Evolutionary conservation across 35 echinoderm and acorn worm genomes (phyloP), one percentile per base, ranked within the genome.

Genomic region (Anneissia japonica): DNA sequence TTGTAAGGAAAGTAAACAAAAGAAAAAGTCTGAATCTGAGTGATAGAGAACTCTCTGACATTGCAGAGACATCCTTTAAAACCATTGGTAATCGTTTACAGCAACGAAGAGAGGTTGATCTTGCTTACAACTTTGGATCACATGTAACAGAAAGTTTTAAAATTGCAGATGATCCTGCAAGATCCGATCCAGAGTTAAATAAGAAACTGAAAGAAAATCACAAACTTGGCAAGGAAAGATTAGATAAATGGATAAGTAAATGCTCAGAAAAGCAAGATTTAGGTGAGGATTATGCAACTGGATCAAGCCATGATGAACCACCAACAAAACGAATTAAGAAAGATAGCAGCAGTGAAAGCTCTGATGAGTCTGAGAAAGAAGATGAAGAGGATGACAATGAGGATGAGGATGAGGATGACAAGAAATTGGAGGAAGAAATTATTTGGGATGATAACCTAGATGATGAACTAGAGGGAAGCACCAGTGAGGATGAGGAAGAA

Each of bases 31-130:
- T 94, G 39, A 31, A 81, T 6, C 80, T 95, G 23, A 77, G 88
- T 36, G 80, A 32, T 13, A 45, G 72, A 28, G 46, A 84, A 37
- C 37, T 88, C 4, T 21, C 75, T 28, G 75, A 84, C 43, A 85
- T 95, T 77, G 93, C 93, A 17, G 38, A 76, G 74, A 89, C 91
- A 37, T 37, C 89, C 10, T 95, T 95, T 77, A 89, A 87, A 72
- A 86, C 81, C 64, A 75, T 95, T 28, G 93, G 89, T 11, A 55
- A 79, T 0, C 74, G 85, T 21, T 40, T 94, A 32, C 86, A 95
- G 82, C 72, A 84, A 39, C 38, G 93, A 23, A 83, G 93, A 35
- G 89, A 91, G 30, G 39, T 79, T 3, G 93, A 95, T 81, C 86
- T 88, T 26, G 17, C 84, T 37, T 85, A 73, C 35, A 91, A 89